phyloP scores from a whole-genome alignment of 2,797 vertebrate genomes.

The Scolopax bukidnonensis region DNA sequence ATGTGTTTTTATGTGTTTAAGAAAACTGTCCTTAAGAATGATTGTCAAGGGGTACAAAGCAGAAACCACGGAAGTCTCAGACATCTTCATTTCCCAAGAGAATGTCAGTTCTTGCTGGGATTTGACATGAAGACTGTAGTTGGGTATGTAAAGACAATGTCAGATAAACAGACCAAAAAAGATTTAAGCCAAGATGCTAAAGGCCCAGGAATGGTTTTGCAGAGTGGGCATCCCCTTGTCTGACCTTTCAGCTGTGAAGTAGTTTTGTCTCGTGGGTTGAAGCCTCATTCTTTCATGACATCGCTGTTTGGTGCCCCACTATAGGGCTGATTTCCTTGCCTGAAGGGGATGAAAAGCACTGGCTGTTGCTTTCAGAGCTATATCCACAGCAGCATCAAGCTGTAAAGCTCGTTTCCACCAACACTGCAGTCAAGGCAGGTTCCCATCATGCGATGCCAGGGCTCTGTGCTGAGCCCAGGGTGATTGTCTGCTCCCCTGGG shows the following conservation, averaged over 20 bases:
- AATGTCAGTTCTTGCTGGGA: background rate
- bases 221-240: background rate
- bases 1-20: background rate
- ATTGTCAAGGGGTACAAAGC: background rate
- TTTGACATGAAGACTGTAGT: background rate
- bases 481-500: background rate
- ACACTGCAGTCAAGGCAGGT: background rate
- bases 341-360: background rate
- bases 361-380: background rate
- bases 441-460: fast-evolving
- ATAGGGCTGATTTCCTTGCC: background rate
- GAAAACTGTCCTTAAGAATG: background rate
- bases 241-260: background rate
- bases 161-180: background rate
- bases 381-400: background rate
- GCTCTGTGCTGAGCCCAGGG: background rate
- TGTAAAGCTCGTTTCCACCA: background rate
- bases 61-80: background rate
- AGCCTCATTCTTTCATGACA: background rate
- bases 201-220: background rate
- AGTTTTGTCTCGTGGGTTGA: background rate
- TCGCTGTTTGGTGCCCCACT: fast-evolving
- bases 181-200: background rate
- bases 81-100: background rate
- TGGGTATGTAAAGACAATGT: background rate